Conservation (phyloP, 2,888 invertebrate genomes). For the Oithona nana region DNA sequence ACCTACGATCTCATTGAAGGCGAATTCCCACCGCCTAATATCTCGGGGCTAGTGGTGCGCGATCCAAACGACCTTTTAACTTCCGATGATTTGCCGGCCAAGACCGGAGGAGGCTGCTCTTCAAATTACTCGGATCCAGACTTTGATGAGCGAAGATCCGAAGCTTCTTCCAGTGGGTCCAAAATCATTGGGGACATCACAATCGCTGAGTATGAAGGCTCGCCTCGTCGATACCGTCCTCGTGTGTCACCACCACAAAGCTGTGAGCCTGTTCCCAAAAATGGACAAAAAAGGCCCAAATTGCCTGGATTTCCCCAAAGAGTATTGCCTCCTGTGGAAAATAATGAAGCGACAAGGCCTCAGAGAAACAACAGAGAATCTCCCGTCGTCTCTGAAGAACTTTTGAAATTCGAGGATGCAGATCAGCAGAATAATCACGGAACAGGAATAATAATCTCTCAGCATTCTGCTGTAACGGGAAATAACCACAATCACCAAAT, state of each 20-base stretch:
- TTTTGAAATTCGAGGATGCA: background rate
- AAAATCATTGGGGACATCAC: slow-evolving; percentile 51
- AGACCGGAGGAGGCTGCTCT: background rate
- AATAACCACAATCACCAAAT: slow-evolving; percentile 6
- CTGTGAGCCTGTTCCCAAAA: background rate
- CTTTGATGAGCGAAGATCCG: background rate
- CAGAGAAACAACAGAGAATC: no score
- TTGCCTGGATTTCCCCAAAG: slow-evolving; percentile 9
- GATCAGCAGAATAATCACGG: no score
- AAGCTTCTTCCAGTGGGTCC: background rate
- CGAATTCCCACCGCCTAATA: slow-evolving; percentile 20
- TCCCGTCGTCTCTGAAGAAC: background rate
- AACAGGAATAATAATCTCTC: no score
- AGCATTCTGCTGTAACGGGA: background rate
- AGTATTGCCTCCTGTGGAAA: background rate
- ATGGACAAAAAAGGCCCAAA: background rate
- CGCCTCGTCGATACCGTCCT: slow-evolving; percentile 64
- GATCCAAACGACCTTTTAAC: background rate
- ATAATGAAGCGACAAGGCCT: background rate
- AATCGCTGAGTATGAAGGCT: slow-evolving; percentile 83
- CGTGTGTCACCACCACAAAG: slow-evolving; percentile 24
- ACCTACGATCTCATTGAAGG: slow-evolving; percentile 20
- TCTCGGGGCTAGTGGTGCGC: slow-evolving; percentile 14
- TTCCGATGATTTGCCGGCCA: background rate
- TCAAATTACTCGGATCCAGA: background rate